Conservation (phyloP, 2,888 invertebrate genomes). For the Miltochrista miniata region DNA sequence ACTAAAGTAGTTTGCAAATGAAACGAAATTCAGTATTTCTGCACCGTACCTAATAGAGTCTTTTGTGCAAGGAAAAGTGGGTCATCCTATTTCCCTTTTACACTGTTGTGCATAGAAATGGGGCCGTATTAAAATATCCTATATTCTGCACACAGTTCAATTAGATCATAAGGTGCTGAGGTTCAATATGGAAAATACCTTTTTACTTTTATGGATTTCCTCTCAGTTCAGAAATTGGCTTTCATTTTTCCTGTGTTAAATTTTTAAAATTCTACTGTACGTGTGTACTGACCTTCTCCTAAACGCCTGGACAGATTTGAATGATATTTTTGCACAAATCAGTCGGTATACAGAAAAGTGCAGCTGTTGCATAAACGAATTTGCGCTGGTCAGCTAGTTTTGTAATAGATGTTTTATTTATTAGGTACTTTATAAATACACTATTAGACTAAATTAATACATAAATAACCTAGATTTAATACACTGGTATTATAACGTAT, state of each 20-base stretch:
- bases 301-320: too few relatives aligned
- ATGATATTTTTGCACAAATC: too few relatives aligned
- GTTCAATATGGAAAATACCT: background rate
- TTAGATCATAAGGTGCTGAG: background rate
- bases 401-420: too few relatives aligned
- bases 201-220: background rate
- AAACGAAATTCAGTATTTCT: conserved; percentile 55
- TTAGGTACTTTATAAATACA: too few relatives aligned
- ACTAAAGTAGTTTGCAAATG: conserved; percentile 35
- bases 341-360: too few relatives aligned
- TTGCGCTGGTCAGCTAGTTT: too few relatives aligned
- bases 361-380: too few relatives aligned
- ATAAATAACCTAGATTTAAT: too few relatives aligned
- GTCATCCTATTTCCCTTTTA: conserved; percentile 57
- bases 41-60: conserved; percentile 48
- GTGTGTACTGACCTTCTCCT: too few relatives aligned
- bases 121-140: conserved; percentile 18
- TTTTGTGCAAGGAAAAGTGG: conserved; percentile 67
- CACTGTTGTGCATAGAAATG: conserved; percentile 46
- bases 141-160: conserved; percentile 8
- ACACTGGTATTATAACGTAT: too few relatives aligned
- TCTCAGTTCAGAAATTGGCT: background rate
- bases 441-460: too few relatives aligned
- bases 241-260: background rate
- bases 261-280: too few relatives aligned